A percentile compares a stretch with the other conserved stretches of the same genome.
These are phyloP conservation scores for Phalangium opilio DNA, from an alignment of 2,888 invertebrate species.

Conservation along the genomic window DNA sequence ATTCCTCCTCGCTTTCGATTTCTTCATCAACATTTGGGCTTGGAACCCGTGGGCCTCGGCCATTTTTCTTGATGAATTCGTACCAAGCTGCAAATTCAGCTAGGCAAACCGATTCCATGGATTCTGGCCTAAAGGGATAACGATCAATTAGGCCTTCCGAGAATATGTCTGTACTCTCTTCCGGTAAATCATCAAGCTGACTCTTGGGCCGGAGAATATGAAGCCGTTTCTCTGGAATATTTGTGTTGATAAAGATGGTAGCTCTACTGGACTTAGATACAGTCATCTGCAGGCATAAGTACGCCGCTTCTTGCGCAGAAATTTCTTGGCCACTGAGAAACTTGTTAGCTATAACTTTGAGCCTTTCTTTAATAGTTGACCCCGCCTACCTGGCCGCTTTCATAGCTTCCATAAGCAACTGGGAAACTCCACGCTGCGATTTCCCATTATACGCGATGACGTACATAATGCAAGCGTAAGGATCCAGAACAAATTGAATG, in stretches of 20 bases:
- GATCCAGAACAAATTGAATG: constrained; percentile 27
- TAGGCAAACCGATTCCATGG: constrained; percentile 23
- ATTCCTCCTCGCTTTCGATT: constrained; percentile 1
- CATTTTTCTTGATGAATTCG: too few species aligned
- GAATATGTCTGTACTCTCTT: constrained; percentile 5
- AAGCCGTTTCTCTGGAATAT: constrained; percentile 21
- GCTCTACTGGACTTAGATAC: constrained; percentile 17
- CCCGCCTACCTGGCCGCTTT: constrained; percentile 23
- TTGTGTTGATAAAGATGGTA: constrained; percentile 19
- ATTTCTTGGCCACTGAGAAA: constrained; percentile 23
- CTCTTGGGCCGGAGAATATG: constrained; percentile 21
- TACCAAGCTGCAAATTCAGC: constrained; percentile 6
- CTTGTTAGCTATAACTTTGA: constrained; percentile 19
- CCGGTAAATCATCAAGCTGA: constrained; percentile 16
- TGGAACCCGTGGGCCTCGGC: too few species aligned
- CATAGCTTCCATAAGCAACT: constrained; percentile 16
- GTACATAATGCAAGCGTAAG: constrained; percentile 27
- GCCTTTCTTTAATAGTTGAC: constrained; percentile 16
- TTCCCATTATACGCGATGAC: constrained; percentile 22
- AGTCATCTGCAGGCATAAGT: constrained; percentile 20
- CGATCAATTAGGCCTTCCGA: constrained; percentile 21
- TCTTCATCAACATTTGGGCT: too few species aligned
- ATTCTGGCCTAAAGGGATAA: constrained; percentile 23
- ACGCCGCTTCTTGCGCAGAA: constrained; percentile 24
- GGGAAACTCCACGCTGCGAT: constrained; percentile 11